These are phyloP conservation scores for Caenorhabditis panamensis DNA, from an alignment of 2,888 invertebrate genomes.

Conservation along the genomic window DNA sequence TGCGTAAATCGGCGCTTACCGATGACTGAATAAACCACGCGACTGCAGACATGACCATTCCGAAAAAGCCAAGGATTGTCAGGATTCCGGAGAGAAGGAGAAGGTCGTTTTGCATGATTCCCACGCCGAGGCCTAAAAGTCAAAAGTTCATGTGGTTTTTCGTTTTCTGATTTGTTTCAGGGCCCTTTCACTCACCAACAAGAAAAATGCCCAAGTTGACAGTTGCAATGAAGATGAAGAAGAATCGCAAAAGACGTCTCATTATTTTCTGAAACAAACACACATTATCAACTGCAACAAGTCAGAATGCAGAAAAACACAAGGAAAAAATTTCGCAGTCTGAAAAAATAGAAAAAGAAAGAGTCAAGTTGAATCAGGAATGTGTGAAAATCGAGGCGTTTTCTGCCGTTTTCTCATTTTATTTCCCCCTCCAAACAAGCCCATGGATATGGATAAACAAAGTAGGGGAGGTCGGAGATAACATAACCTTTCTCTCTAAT, in stretches of 20 bases:
- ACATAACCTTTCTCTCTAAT: no score
- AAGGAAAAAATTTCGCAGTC: background rate
- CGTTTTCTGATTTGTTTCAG: background rate
- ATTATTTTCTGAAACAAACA: conserved; percentile 19
- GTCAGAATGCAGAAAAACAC: background rate
- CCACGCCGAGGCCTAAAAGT: conserved; percentile 61
- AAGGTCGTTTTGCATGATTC: conserved; percentile 65
- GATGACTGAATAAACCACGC: conserved; percentile 68
- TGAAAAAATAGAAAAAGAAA: conserved; percentile 17
- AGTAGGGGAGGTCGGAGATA: background rate
- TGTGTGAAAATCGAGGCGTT: conserved; percentile 32
- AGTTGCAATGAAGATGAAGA: conserved; percentile 52
- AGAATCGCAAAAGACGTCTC: conserved; percentile 53
- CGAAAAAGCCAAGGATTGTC: conserved; percentile 65
- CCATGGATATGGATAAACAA: background rate
- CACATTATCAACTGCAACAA: background rate
- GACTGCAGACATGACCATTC: conserved; percentile 69
- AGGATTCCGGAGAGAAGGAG: conserved; percentile 65
- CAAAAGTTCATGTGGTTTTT: background rate
- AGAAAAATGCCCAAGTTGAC: conserved; percentile 61
- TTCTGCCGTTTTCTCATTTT: background rate
- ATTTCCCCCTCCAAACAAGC: conserved; percentile 2
- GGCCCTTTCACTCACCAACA: conserved; percentile 39
- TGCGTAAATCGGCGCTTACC: conserved; percentile 55
- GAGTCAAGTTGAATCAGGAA: conserved; percentile 22